Conservation (phyloP, 2,888 invertebrate genomes). For the Diaphora mendica region DNA sequence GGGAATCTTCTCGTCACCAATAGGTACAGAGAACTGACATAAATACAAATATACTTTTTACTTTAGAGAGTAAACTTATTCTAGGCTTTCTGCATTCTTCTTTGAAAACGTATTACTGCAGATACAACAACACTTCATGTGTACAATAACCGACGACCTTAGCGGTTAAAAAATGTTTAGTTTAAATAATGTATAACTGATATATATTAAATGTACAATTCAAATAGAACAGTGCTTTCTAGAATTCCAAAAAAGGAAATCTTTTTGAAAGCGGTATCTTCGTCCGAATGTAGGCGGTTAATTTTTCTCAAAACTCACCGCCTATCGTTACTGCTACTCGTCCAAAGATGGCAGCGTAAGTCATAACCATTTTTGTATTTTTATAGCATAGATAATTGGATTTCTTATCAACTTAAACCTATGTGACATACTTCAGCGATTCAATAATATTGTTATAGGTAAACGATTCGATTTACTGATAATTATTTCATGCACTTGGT, state of each 20-base stretch:
- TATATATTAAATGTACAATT: not conserved
- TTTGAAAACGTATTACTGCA: not conserved
- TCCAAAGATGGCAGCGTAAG: conserved; percentile 37
- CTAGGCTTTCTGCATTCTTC: not conserved
- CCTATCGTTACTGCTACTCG: conserved; percentile 27
- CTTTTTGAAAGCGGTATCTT: not conserved
- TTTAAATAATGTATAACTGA: not conserved
- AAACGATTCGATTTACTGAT: conserved; percentile 4
- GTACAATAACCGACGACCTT: not conserved
- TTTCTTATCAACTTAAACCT: conserved; percentile 22
- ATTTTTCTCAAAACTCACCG: no score
- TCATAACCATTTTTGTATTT: not conserved
- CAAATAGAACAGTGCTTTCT: not conserved
- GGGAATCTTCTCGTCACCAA: no score
- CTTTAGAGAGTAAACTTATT: not conserved
- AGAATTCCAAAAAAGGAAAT: not conserved
- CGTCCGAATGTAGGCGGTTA: no score
- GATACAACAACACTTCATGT: no score
- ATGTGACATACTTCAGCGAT: conserved; percentile 2
- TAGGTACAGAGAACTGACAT: no score
- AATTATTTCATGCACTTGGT: not conserved
- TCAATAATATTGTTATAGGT: conserved; percentile 17
- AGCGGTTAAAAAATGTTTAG: not conserved
- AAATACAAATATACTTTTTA: no score
- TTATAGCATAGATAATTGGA: conserved; percentile 1